Conservation (phyloP, 2,113 vertebrate genomes). For the Chamaea fasciata region DNA sequence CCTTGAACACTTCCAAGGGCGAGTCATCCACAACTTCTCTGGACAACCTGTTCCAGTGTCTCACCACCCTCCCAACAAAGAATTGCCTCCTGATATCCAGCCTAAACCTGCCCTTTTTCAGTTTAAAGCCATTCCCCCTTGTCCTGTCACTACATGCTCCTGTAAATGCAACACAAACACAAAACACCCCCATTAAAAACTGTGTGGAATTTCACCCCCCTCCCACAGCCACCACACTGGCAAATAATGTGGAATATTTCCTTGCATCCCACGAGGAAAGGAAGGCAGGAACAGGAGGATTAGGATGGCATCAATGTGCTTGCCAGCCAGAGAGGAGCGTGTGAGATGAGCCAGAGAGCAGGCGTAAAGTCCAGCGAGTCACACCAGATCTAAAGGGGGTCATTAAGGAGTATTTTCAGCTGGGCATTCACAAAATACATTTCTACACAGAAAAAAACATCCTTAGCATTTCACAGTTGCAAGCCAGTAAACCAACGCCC, state of each 20-base stretch:
- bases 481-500: neutral
- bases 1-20: neutral
- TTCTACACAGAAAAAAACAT: neutral
- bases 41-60: neutral
- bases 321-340: neutral
- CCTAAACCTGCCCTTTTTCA: neutral
- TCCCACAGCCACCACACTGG: neutral
- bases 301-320: neutral
- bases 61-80: neutral
- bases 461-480: neutral
- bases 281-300: neutral
- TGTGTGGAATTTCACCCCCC: neutral
- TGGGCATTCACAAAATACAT: neutral
- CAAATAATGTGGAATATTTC: neutral
- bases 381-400: neutral
- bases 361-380: neutral
- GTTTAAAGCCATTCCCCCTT: neutral
- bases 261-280: neutral
- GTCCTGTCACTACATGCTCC: neutral
- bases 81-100: neutral
- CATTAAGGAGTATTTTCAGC: neutral
- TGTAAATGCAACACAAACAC: accelerated
- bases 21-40: neutral
- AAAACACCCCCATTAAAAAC: neutral
- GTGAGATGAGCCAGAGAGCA: neutral